Conservation (phyloP, 35 echinoderm and acorn worm species). For the Ptychodera flava region DNA sequence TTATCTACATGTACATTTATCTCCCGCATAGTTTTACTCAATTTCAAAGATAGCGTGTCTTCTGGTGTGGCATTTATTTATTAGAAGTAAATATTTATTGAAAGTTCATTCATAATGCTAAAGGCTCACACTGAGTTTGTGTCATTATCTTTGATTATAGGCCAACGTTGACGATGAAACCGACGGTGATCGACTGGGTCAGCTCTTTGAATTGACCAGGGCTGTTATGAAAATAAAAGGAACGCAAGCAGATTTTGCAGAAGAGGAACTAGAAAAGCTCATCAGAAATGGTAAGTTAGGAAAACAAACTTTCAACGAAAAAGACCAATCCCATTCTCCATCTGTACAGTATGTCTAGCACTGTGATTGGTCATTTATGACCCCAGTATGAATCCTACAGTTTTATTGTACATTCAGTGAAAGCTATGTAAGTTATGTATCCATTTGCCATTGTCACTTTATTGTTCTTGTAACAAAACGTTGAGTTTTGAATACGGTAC, state of each 20-base stretch:
- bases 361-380: not conserved
- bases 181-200: conserved; percentile 39
- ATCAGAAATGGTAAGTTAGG: conserved; percentile 67
- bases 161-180: conserved; percentile 38
- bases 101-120: too few relatives aligned
- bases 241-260: conserved; percentile 53
- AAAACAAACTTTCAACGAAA: not conserved
- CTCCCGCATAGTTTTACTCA: too few relatives aligned
- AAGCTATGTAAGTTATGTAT: not conserved
- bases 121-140: too few relatives aligned
- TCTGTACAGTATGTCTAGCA: too few relatives aligned
- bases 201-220: conserved; percentile 76
- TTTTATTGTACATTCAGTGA: not conserved
- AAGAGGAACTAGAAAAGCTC: conserved; percentile 86
- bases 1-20: too few relatives aligned
- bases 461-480: not conserved
- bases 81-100: too few relatives aligned
- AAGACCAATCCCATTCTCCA: not conserved
- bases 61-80: too few relatives aligned
- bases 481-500: not conserved
- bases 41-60: too few relatives aligned
- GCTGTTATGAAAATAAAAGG: conserved; percentile 83
- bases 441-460: not conserved
- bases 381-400: not conserved
- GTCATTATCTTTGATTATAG: not conserved